Percentiles rank a stretch among this genome's conserved stretches.
These are phyloP conservation scores for Odocoileus virginianus DNA, from an alignment of 2,113 vertebrate species.

Conservation along the genomic window DNA sequence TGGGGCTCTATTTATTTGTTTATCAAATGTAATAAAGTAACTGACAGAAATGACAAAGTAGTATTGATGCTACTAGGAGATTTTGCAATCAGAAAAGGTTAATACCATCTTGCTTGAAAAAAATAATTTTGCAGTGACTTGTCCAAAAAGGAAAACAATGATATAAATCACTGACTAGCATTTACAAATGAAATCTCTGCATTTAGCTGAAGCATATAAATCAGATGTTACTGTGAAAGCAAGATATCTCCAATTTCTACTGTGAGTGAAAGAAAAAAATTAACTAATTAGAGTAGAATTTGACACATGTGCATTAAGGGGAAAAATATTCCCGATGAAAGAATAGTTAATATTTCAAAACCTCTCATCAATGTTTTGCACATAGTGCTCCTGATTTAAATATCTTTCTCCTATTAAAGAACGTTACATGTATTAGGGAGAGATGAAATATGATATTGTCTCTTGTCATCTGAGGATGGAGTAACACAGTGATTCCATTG, in stretches of 20 bases:
- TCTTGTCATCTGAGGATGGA: background rate
- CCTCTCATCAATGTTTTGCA: conserved; percentile 43
- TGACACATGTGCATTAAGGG: background rate
- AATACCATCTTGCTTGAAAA: background rate
- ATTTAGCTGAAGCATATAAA: conserved; percentile 13
- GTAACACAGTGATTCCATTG: background rate
- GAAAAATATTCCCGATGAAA: background rate
- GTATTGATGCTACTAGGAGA: background rate
- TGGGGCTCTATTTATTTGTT: background rate
- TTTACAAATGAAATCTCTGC: conserved; percentile 34
- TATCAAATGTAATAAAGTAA: conserved; percentile 53
- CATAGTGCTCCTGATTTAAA: background rate
- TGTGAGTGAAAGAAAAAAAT: background rate
- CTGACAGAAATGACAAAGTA: background rate
- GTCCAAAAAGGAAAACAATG: background rate
- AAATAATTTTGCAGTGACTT: background rate
- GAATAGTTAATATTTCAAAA: conserved; percentile 27
- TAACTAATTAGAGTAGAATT: conserved; percentile 45
- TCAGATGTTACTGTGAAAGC: background rate
- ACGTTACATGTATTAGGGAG: background rate
- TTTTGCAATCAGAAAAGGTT: background rate
- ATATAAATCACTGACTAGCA: conserved; percentile 24
- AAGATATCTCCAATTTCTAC: background rate
- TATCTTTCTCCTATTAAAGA: background rate
- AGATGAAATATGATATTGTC: background rate